phyloP scores from a whole-genome alignment of 2,113 vertebrate species.

The Phoxinus phoxinus region DNA sequence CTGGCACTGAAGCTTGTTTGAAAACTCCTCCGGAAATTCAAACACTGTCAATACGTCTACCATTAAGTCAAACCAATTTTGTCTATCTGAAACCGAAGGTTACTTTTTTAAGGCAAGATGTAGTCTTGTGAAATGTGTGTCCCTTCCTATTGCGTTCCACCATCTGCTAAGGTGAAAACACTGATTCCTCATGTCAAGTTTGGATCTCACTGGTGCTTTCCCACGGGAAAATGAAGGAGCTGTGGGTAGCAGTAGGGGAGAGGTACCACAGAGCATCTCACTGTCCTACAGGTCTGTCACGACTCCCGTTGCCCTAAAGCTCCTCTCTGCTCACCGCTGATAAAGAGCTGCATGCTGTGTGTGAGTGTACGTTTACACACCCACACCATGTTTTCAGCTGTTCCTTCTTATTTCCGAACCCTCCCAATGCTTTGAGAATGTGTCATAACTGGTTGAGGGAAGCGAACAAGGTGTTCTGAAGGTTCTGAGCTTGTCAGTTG shows the following conservation, averaged over 20 bases:
- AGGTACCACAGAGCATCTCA: constrained; percentile 20
- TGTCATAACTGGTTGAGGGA: constrained; percentile 7
- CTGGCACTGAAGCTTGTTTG: background rate
- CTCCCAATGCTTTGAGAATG: background rate
- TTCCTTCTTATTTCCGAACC: constrained; percentile 33
- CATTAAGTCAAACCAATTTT: constrained; percentile 4
- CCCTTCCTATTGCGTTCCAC: background rate
- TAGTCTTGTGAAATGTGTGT: background rate
- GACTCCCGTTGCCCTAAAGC: constrained; percentile 50
- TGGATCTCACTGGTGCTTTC: background rate
- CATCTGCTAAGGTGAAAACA: background rate
- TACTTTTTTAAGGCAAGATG: background rate
- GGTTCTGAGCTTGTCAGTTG: background rate
- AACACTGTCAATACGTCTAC: background rate
- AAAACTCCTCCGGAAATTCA: constrained; percentile 18
- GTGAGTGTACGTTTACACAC: constrained; percentile 8
- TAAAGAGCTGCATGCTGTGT: constrained; percentile 50
- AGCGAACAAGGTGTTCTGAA: constrained; percentile 14
- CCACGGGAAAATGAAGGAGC: background rate
- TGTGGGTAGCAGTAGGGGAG: background rate
- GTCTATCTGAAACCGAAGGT: background rate
- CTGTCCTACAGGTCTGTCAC: constrained; percentile 49
- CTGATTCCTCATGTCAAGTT: constrained; percentile 5
- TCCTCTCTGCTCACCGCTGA: constrained; percentile 48
- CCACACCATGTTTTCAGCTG: constrained; percentile 47